Evolutionary conservation across 2,888 invertebrate species (phyloP).

Genomic region (Mythimna pallens): DNA sequence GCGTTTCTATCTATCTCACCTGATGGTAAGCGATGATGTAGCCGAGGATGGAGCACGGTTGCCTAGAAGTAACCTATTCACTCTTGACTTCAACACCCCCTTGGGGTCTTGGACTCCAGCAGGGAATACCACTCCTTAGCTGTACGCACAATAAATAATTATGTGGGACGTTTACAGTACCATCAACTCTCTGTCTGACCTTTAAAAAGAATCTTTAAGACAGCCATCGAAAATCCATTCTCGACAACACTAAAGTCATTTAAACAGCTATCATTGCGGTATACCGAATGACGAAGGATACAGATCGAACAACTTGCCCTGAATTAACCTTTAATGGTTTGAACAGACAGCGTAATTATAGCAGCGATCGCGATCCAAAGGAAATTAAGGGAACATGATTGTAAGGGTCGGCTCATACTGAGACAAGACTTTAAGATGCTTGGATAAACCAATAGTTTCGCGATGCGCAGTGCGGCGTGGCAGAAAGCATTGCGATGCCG

Average conservation of each 20-base stretch:
- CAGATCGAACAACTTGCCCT: conserved; percentile 39
- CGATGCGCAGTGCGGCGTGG: neutral
- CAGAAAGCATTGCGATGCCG: too few species aligned
- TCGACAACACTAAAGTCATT: neutral
- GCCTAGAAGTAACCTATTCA: too few species aligned
- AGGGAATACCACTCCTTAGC: too few species aligned
- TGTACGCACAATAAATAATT: neutral
- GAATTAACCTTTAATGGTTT: conserved; percentile 44
- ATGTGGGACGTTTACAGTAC: neutral
- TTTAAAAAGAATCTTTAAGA: neutral
- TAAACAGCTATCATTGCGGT: conserved; percentile 11
- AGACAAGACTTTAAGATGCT: neutral
- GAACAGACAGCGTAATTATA: conserved; percentile 53
- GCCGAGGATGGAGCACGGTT: too few species aligned
- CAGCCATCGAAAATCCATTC: conserved; percentile 10
- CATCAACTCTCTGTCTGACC: neutral
- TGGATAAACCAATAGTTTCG: neutral
- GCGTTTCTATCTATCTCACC: too few species aligned
- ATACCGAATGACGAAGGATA: conserved; percentile 24
- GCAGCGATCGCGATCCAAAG: conserved; percentile 16
- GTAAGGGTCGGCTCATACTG: neutral
- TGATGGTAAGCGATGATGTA: too few species aligned
- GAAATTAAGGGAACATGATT: conserved; percentile 43
- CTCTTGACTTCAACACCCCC: too few species aligned
- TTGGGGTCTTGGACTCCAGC: too few species aligned